Conservation (phyloP, 2,113 vertebrate species). For the Copsychus sechellarum region DNA sequence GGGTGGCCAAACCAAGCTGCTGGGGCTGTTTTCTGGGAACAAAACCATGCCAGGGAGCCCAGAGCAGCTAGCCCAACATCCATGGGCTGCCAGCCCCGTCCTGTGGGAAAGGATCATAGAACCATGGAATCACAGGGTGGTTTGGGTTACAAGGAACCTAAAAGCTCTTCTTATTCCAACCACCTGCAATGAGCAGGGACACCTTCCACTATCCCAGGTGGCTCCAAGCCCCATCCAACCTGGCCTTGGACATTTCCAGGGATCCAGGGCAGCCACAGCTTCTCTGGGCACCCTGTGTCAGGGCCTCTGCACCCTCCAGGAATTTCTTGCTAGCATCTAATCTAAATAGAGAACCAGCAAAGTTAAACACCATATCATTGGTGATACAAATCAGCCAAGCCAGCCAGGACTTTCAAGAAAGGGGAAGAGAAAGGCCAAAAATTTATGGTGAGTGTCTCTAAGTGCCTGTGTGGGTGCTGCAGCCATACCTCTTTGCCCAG, state of each 20-base stretch:
- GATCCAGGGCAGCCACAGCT: neutral
- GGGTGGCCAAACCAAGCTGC: neutral
- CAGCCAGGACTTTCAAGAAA: neutral
- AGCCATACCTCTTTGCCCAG: neutral
- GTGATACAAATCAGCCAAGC: neutral
- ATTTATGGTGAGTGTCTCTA: rapidly evolving
- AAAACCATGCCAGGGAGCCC: neutral
- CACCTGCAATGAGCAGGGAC: neutral
- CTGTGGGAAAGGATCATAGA: neutral
- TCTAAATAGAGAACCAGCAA: neutral
- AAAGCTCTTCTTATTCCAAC: neutral
- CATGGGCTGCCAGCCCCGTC: neutral
- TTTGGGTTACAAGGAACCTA: neutral
- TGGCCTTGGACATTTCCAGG: neutral
- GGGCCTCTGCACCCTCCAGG: rapidly evolving
- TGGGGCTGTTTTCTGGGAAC: neutral
- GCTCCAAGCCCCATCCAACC: rapidly evolving
- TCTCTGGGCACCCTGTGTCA: neutral
- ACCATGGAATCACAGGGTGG: neutral
- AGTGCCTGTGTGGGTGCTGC: rapidly evolving
- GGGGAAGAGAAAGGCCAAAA: neutral
- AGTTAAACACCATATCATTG: neutral
- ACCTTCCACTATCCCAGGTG: rapidly evolving
- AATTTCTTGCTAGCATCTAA: neutral
- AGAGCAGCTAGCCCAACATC: neutral